These are phyloP conservation scores for Drosophila monieri DNA, from an alignment of 2,888 invertebrate genomes.

Conservation along the genomic window DNA sequence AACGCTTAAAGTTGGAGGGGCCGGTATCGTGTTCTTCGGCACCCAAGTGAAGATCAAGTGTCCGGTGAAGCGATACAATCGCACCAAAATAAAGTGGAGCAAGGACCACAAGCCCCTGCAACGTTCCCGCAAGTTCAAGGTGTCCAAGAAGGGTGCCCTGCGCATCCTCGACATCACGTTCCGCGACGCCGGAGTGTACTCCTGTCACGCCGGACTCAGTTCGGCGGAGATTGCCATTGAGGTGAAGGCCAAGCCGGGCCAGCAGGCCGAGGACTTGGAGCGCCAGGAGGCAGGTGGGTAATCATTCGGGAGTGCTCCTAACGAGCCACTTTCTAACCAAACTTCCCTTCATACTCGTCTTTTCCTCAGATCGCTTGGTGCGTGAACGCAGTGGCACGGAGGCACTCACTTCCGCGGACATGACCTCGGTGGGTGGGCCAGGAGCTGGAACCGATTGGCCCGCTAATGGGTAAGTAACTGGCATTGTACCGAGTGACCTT, in stretches of 20 bases:
- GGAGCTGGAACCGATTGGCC: constrained; percentile 58
- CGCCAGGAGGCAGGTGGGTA: constrained; percentile 84
- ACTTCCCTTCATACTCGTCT: background rate
- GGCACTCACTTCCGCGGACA: constrained; percentile 83
- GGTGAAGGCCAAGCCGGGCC: constrained; percentile 92
- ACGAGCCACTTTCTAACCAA: constrained; percentile 12
- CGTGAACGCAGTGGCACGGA: constrained; percentile 83
- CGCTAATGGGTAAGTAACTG: constrained; percentile 77
- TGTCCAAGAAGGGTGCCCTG: constrained; percentile 95
- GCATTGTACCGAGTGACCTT: constrained; percentile 22
- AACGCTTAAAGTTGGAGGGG: constrained; percentile 94
- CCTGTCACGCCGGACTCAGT: constrained; percentile 93
- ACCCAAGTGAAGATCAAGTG: constrained; percentile 97
- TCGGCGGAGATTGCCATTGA: constrained; percentile 91
- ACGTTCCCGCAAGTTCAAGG: constrained; percentile 93
- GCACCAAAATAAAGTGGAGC: constrained; percentile 94
- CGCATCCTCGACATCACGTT: constrained; percentile 92
- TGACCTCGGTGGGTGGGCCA: constrained; percentile 67
- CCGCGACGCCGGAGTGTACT: constrained; percentile 93
- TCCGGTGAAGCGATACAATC: constrained; percentile 92
- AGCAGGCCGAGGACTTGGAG: constrained; percentile 91
- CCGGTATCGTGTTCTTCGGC: constrained; percentile 94
- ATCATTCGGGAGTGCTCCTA: background rate
- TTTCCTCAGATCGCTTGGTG: constrained; percentile 80
- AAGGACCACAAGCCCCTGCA: constrained; percentile 92